phyloP scores from a whole-genome alignment of 2,888 invertebrate species.

The Oscheius sp. region DNA sequence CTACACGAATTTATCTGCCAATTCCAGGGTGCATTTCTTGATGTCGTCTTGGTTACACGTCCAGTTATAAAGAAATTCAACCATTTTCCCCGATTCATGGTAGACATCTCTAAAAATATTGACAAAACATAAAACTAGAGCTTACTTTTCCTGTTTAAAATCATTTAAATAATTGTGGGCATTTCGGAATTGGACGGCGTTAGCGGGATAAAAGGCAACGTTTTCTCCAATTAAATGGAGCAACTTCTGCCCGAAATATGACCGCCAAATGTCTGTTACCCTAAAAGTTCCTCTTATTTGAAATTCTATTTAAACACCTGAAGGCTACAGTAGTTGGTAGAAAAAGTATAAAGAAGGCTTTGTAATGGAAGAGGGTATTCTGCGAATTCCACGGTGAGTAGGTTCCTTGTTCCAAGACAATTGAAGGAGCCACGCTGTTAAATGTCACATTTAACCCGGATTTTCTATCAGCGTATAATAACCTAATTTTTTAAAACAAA shows the following conservation, averaged over 20 bases:
- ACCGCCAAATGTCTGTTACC: conserved; percentile 58
- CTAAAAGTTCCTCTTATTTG: too few relatives aligned
- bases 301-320: too few relatives aligned
- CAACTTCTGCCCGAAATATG: conserved; percentile 52
- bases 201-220: conserved; percentile 51
- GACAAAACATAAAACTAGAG: not conserved
- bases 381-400: conserved; percentile 61
- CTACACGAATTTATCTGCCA: conserved; percentile 36
- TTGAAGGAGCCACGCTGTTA: conserved; percentile 50
- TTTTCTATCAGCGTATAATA: conserved; percentile 46
- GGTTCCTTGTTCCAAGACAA: conserved; percentile 39
- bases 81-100: conserved; percentile 48
- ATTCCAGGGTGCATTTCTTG: conserved; percentile 41
- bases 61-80: conserved; percentile 45
- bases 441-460: conserved; percentile 47
- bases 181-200: conserved; percentile 55
- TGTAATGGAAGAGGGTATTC: conserved; percentile 56
- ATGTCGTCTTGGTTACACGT: conserved; percentile 30
- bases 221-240: conserved; percentile 51
- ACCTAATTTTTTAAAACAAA: too few relatives aligned
- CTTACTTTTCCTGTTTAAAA: conserved; percentile 48
- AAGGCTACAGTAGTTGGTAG: conserved; percentile 57
- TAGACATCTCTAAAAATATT: conserved; percentile 46
- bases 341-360: conserved; percentile 55
- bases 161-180: conserved; percentile 53